Base-by-base conservation (phyloP, 2,888 invertebrate genomes). In the Oscheius onirici region DNA sequence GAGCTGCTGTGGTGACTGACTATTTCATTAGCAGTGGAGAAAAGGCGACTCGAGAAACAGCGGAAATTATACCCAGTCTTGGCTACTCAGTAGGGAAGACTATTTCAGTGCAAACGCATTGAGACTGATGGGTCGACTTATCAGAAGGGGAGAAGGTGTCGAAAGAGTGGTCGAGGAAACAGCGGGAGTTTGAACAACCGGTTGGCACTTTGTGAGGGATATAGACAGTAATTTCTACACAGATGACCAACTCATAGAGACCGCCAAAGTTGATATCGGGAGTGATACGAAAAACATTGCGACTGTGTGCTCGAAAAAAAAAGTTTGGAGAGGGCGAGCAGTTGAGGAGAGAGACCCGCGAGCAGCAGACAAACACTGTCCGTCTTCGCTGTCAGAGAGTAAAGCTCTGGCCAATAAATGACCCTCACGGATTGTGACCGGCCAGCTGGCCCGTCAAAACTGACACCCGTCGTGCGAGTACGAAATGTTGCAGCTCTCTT, bases 11-110 rank as follows among this genome's bases (percentile, higher is more conserved):
- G 28, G 34, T 34, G 34, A 34, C 34, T 34, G 55, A 55, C 41
- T 58, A 58, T 58, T 58, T 58, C 58, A 58, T 58, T 58, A 58
- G 34, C 34, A 34, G 34, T 8, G 58, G 55, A 55, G 55, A 28
- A 55, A 15, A 55, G n/a, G n/a, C n/a, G 55, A 26, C 46, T 46
- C 34, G 34, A 34, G 34, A 34, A 34, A 46, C 46, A 15, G 17
- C 13, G 58, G 58, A 58, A 58, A 58, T 58, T 40, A 40, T n/a
- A 6, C 13, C 20, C n/a, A n/a, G n/a, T n/a, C n/a, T n/a, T n/a
- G n/a, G n/a, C 20, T 10, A 10, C 17, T 13, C 17, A 5, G 58
- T 40, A 22, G 41, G 41, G 26, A 22, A 52, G 34, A 11, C 5
- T 5, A 46, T 15, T 17, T 17, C n/a, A 46, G 13, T 46, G 20